Evolutionary conservation across 2,888 invertebrate species (phyloP).

Genomic region (Hyposoter didymator): DNA sequence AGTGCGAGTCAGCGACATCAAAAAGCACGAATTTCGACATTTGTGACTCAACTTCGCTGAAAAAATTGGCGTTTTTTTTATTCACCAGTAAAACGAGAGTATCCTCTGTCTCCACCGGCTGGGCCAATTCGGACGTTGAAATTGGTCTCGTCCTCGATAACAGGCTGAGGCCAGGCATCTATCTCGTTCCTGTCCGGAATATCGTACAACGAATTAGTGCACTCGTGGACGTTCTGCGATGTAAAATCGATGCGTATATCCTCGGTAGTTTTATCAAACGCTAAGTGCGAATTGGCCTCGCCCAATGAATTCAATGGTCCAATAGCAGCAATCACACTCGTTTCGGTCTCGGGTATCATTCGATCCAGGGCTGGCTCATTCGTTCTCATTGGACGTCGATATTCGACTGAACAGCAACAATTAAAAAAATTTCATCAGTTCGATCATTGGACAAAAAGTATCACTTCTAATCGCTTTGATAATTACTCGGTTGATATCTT

Average conservation of each 20-base stretch:
- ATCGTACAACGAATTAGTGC: slow-evolving; percentile 88
- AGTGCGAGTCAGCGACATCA: not conserved
- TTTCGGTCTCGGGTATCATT: slow-evolving; percentile 89
- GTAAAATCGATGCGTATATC: slow-evolving; percentile 93
- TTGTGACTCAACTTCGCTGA: not conserved
- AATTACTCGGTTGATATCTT: not conserved
- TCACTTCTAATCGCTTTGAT: not conserved
- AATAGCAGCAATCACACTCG: slow-evolving; percentile 94
- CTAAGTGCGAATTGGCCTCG: slow-evolving; percentile 94
- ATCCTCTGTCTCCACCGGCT: slow-evolving; percentile 92
- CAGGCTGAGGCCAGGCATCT: slow-evolving; percentile 89
- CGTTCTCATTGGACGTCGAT: slow-evolving; percentile 91
- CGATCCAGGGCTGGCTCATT: slow-evolving; percentile 90
- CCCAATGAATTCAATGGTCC: slow-evolving; percentile 92
- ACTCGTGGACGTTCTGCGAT: slow-evolving; percentile 88
- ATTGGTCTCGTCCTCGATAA: slow-evolving; percentile 87
- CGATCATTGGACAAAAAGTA: not conserved
- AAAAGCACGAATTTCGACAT: not conserved
- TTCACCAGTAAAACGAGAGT: slow-evolving; percentile 91
- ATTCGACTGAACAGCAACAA: slow-evolving; percentile 83
- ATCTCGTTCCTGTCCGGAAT: slow-evolving; percentile 86
- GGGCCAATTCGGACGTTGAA: slow-evolving; percentile 93
- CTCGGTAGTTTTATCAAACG: slow-evolving; percentile 89
- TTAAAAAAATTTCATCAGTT: not conserved
- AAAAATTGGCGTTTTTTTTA: not conserved